Conservation (phyloP, 2,113 vertebrate genomes). For the Aramus guarauna region DNA sequence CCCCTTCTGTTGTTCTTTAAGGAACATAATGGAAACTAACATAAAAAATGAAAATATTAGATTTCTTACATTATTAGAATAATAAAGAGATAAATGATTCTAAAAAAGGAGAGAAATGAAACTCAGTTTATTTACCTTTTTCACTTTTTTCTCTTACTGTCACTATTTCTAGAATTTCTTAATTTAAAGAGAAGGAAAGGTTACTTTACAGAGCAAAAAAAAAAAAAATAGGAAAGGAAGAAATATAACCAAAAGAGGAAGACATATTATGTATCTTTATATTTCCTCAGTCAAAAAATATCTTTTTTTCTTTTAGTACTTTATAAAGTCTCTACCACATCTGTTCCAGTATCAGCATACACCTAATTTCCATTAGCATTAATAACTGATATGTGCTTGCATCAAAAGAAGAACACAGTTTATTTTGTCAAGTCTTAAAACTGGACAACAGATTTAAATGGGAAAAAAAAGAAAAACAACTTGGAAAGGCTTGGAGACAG, state of each 20-base stretch:
- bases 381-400: neutral
- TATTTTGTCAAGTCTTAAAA: neutral
- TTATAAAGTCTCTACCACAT: neutral
- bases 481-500: neutral
- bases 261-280: neutral
- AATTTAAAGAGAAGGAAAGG: neutral
- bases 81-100: neutral
- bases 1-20: neutral
- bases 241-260: neutral
- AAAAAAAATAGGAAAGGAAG: neutral
- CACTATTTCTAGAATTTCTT: neutral
- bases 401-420: neutral
- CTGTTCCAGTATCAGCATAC: neutral
- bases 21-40: neutral
- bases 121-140: neutral
- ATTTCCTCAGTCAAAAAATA: neutral
- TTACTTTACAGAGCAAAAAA: neutral
- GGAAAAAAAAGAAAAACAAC: neutral
- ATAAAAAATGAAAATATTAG: neutral
- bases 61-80: neutral
- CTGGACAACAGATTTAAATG: neutral
- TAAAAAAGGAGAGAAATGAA: neutral
- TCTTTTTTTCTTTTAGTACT: neutral
- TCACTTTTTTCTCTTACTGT: neutral
- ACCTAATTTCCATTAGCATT: neutral